Percentiles rank a stretch among this genome's conserved stretches.
Evolutionary conservation across 1,140 invertebrate genomes (phyloP).

Genomic region (Aphis gossypii): DNA sequence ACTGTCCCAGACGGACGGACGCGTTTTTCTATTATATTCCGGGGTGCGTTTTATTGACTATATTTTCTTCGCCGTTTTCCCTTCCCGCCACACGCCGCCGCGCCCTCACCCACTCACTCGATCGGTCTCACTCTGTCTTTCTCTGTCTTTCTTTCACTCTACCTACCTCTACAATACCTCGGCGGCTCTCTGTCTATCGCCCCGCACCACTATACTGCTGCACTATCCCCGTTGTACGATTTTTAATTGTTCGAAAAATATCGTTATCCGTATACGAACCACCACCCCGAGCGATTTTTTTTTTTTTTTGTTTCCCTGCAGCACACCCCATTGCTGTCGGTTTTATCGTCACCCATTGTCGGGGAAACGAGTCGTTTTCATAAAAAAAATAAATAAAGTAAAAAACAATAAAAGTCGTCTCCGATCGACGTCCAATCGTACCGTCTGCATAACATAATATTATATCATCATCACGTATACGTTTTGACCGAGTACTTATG

Average conservation of each 20-base stretch:
- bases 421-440: not conserved
- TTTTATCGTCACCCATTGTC: constrained; percentile 7
- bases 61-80: constrained; percentile 23
- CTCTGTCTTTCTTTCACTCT: not conserved
- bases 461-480: not conserved
- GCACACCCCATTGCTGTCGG: not conserved
- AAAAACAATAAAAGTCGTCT: constrained; percentile 6
- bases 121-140: not conserved
- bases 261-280: constrained; percentile 8
- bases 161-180: not conserved
- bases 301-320: not conserved
- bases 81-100: not conserved
- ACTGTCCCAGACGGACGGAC: constrained; percentile 57
- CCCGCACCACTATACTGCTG: not conserved
- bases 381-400: not conserved
- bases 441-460: not conserved
- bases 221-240: not conserved
- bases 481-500: not conserved
- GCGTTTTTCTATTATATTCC: constrained; percentile 50
- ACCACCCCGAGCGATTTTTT: not conserved
- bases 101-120: not conserved
- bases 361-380: not conserved
- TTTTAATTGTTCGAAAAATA: constrained; percentile 38
- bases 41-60: constrained; percentile 57
- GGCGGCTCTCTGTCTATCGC: not conserved